These are phyloP conservation scores for Bugula neritina DNA, from an alignment of 2,888 invertebrate species.

Conservation along the genomic window DNA sequence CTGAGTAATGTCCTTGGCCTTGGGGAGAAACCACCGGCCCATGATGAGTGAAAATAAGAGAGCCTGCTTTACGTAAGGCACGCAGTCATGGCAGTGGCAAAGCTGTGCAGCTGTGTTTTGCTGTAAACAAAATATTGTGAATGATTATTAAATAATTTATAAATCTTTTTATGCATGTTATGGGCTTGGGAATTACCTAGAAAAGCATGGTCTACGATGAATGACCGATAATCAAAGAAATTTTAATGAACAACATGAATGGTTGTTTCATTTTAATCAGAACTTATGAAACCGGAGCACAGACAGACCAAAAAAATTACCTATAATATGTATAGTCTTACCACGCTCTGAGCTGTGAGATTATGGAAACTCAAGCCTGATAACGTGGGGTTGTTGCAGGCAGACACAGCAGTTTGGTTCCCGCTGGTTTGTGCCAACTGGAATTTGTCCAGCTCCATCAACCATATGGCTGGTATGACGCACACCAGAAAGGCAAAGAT, in stretches of 20 bases:
- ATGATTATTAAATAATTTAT: too few relatives aligned
- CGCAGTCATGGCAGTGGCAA: slow-evolving; percentile 35
- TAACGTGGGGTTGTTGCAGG: not conserved
- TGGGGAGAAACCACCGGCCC: slow-evolving; percentile 45
- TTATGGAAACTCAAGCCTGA: not conserved
- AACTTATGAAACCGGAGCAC: too few relatives aligned
- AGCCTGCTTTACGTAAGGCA: slow-evolving; percentile 41
- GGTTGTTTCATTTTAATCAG: too few relatives aligned
- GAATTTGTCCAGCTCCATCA: slow-evolving; percentile 28
- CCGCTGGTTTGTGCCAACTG: slow-evolving; percentile 28
- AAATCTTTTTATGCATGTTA: too few relatives aligned
- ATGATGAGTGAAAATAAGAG: slow-evolving; percentile 41
- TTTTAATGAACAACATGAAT: too few relatives aligned
- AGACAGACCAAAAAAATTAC: too few relatives aligned
- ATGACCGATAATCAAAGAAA: too few relatives aligned
- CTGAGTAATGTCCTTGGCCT: slow-evolving; percentile 33
- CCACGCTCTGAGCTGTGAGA: not conserved
- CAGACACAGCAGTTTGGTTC: not conserved
- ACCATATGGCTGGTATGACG: not conserved
- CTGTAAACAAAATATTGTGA: too few relatives aligned
- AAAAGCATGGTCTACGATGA: too few relatives aligned
- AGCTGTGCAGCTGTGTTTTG: not conserved
- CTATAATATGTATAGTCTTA: too few relatives aligned
- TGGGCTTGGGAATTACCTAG: too few relatives aligned
- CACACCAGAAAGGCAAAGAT: slow-evolving; percentile 13